These are phyloP conservation scores for Mesochorus sp. DNA, from an alignment of 2,888 invertebrate species.

Conservation along the genomic window DNA sequence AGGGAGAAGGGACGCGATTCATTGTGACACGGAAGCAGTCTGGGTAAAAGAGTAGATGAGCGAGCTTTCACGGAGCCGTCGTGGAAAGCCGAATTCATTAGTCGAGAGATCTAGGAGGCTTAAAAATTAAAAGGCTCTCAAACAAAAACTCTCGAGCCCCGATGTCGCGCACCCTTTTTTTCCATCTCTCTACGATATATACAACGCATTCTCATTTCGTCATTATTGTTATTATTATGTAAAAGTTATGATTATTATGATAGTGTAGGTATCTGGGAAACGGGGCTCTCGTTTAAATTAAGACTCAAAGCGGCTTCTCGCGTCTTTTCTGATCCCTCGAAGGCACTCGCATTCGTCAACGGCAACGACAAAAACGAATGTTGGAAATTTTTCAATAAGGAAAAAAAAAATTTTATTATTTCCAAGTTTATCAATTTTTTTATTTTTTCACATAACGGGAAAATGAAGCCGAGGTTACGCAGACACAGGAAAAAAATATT, in stretches of 20 bases:
- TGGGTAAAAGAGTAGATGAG: conserved; percentile 42
- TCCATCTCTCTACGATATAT: conserved; percentile 27
- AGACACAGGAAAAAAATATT: too few species aligned
- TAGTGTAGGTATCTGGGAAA: conserved; percentile 35
- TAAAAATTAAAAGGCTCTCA: conserved; percentile 80
- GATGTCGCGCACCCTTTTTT: conserved; percentile 58
- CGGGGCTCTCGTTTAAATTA: conserved; percentile 9
- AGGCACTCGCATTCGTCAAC: neutral
- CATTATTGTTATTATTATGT: conserved; percentile 45
- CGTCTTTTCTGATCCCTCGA: neutral
- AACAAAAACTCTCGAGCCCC: conserved; percentile 72
- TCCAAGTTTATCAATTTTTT: conserved; percentile 43
- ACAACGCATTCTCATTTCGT: conserved; percentile 36
- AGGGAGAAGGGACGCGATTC: conserved; percentile 34
- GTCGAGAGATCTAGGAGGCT: conserved; percentile 72
- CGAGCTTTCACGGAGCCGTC: conserved; percentile 53
- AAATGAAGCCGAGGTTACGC: too few species aligned
- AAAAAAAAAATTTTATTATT: too few species aligned
- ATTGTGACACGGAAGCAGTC: conserved; percentile 39
- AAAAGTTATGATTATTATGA: conserved; percentile 48
- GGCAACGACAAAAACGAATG: too few species aligned
- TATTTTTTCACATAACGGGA: too few species aligned
- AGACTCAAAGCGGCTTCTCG: conserved; percentile 28
- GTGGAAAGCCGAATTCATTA: conserved; percentile 77
- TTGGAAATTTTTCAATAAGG: too few species aligned